A percentile compares a stretch with the other conserved stretches of the same genome.
phyloP scores from a whole-genome alignment of 2,797 vertebrate species.

The Pagetopsis macropterus region DNA sequence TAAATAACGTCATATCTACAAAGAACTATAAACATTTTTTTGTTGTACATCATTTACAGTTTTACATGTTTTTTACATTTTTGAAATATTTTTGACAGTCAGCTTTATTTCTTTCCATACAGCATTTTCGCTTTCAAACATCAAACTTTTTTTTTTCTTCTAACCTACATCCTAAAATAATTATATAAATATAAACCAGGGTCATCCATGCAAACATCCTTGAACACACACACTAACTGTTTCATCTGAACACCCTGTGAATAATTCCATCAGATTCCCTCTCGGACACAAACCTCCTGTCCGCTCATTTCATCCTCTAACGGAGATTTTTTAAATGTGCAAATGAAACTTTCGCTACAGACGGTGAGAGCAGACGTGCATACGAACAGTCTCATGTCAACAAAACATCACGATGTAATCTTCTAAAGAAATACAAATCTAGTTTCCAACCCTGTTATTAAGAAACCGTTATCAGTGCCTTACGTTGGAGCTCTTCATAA shows the following conservation, averaged over 20 bases:
- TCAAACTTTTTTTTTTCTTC: conserved; percentile 26
- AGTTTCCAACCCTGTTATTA: background rate
- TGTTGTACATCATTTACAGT: conserved; percentile 89
- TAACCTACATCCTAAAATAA: conserved; percentile 72
- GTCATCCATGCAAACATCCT: conserved; percentile 43
- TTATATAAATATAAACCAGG: conserved; percentile 56
- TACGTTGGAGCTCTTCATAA: background rate
- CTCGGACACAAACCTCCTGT: conserved; percentile 16
- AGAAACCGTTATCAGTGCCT: background rate
- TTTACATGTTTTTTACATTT: conserved; percentile 90
- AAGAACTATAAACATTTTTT: conserved; percentile 91
- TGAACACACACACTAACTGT: conserved; percentile 42
- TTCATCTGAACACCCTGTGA: conserved; percentile 31
- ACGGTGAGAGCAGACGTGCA: conserved; percentile 10
- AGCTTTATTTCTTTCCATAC: conserved; percentile 57
- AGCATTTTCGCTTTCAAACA: conserved; percentile 45
- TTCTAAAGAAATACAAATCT: background rate
- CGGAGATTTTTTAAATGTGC: conserved; percentile 51
- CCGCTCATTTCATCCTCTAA: conserved; percentile 44
- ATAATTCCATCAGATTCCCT: background rate
- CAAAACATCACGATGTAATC: background rate
- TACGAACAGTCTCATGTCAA: background rate
- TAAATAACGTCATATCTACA: conserved; percentile 98
- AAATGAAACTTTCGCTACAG: conserved; percentile 53
- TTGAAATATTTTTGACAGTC: conserved; percentile 77